phyloP scores from a whole-genome alignment of 2,797 vertebrate species.

The Scolopax bukidnonensis region DNA sequence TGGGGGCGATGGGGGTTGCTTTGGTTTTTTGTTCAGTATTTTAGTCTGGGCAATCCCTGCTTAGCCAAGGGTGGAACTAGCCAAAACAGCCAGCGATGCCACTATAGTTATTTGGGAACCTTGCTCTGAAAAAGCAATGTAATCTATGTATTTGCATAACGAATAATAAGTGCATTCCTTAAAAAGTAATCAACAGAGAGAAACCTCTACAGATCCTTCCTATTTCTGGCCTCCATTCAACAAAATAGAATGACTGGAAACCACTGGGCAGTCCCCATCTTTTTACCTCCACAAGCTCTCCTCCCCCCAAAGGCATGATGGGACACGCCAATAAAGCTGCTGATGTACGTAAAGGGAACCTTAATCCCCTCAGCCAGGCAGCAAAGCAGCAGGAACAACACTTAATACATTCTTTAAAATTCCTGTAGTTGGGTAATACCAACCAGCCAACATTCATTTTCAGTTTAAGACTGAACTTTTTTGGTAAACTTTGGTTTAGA shows the following conservation, averaged over 20 bases:
- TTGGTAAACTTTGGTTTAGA: not conserved
- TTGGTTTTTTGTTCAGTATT: not conserved
- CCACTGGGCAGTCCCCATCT: not conserved
- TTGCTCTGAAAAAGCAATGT: not conserved
- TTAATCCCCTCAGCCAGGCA: not conserved
- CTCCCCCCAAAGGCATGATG: not conserved
- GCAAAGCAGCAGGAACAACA: not conserved
- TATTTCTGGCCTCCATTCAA: not conserved
- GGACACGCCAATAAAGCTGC: rapidly evolving
- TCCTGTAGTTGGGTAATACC: not conserved
- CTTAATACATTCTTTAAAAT: not conserved
- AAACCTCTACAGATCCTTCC: not conserved
- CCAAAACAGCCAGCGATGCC: not conserved
- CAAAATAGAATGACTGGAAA: not conserved
- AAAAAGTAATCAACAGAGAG: not conserved
- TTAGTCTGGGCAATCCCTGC: not conserved
- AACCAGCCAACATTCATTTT: not conserved
- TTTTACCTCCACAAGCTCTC: not conserved
- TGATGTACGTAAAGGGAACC: not conserved
- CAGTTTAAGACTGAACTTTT: not conserved
- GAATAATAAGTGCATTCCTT: not conserved
- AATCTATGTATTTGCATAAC: not conserved
- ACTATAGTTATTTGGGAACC: not conserved
- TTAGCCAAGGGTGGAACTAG: not conserved
- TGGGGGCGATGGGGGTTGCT: not conserved